phyloP scores from a whole-genome alignment of 2,888 invertebrate species.

The Lycia hirtaria region DNA sequence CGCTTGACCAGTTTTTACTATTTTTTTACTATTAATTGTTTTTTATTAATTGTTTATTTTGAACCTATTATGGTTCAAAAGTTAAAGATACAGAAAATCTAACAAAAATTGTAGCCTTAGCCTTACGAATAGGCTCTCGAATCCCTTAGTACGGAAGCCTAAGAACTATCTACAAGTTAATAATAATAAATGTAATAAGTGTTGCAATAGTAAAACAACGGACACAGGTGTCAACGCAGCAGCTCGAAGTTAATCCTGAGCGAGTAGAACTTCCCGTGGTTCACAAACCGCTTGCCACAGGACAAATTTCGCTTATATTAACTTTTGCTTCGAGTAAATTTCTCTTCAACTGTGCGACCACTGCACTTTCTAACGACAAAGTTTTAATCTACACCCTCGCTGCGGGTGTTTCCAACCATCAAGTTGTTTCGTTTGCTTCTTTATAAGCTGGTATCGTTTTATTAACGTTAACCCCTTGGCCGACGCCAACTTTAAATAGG shows the following conservation, averaged over 20 bases:
- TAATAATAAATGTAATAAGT: neutral
- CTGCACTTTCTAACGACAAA: conserved; percentile 78
- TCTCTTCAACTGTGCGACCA: conserved; percentile 74
- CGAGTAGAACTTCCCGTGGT: conserved; percentile 60
- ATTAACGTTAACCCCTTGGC: conserved; percentile 22
- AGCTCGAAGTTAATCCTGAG: conserved; percentile 57
- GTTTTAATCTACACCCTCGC: conserved; percentile 75
- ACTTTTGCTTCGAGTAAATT: conserved; percentile 81
- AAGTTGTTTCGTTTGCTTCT: conserved; percentile 23
- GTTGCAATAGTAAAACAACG: conserved; percentile 43
- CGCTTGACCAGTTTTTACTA: too few species aligned
- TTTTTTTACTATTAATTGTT: too few species aligned
- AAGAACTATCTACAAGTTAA: too few species aligned
- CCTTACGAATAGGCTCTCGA: too few species aligned
- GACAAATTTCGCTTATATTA: conserved; percentile 83
- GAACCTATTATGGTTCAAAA: too few species aligned
- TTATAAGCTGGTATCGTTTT: conserved; percentile 19
- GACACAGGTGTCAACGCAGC: conserved; percentile 60
- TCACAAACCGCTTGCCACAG: conserved; percentile 71
- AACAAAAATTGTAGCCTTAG: too few species aligned
- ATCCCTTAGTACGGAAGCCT: too few species aligned
- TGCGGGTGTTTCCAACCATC: conserved; percentile 49
- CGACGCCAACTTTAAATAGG: conserved; percentile 17
- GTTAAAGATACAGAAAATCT: too few species aligned
- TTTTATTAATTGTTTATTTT: too few species aligned